Evolutionary conservation across 2,888 invertebrate genomes (phyloP), one percentile per base, ranked within the genome.

Genomic region (Synergus itoensis): DNA sequence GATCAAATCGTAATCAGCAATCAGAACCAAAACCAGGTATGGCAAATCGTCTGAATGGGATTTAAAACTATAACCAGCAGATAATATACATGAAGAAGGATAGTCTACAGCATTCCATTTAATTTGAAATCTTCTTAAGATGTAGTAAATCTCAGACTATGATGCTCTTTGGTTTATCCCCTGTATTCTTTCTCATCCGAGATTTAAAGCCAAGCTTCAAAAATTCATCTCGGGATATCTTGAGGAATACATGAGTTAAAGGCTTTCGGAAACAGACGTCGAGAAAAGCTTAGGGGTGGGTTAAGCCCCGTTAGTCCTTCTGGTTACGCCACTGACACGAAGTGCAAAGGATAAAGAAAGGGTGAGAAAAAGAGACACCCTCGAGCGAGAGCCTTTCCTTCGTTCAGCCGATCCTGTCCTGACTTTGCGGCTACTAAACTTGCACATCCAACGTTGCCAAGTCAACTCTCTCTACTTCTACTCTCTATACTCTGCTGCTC

Each of bases 351-450:
- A 69, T 28, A 77, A 53, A 18, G 60, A 40, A 73, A 73, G 73
- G 73, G 73, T 73, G 73, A 73, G 53, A 73, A 57, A 77, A 67
- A 67, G 21, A 77, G 67, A 77, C 48, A 77, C 57, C 53, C 65
- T 45, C 41, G n/a, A 64, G 41, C 67, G 41, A 57, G 14, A 57
- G 53, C 53, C 78, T 78, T 57, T 67, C 77, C 67, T 69, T 69
- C 18, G 45, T 41, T 69, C 28, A 45, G 45, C 36, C 73, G 73
- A 53, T 73, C 53, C 36, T 73, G 53, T 28, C 18, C 18, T 83
- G 86, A 82, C 81, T 84, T 82, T 84, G 83, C 86, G 86, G 86
- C 86, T 88, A 88, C 87, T 88, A 88, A 87, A 88, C 87, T 87
- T 85, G 84, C 83, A 80, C 84, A 80, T 77, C 83, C 89, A 77